These are phyloP conservation scores for Cacoxenus indagator DNA, from an alignment of 2,888 invertebrate genomes.

Conservation along the genomic window DNA sequence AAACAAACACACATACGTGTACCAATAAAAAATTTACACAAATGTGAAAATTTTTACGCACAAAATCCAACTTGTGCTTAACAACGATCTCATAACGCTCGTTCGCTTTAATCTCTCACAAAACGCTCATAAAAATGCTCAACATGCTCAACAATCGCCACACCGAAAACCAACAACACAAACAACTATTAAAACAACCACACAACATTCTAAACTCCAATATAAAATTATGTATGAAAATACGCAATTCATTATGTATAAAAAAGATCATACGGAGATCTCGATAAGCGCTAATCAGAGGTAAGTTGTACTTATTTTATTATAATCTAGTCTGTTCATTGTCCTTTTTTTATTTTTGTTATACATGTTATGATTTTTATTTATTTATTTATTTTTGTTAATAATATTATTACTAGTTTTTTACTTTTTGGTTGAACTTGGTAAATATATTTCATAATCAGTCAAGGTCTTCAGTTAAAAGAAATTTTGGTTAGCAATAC, in stretches of 20 bases:
- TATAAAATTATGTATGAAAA: conserved; percentile 29
- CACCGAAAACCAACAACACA: conserved; percentile 1
- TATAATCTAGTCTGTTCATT: conserved; percentile 25
- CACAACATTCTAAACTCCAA: conserved; percentile 31
- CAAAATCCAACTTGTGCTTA: not conserved
- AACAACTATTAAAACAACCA: conserved; percentile 4
- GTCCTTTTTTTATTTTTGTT: conserved; percentile 30
- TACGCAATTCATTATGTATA: conserved; percentile 28
- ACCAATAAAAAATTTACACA: conserved; percentile 28
- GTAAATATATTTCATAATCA: too few species aligned
- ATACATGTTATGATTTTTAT: conserved; percentile 27
- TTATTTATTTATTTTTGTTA: too few species aligned
- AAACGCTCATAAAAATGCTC: conserved; percentile 24
- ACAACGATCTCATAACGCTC: not conserved
- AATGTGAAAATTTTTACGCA: conserved; percentile 13
- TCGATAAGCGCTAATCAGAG: conserved; percentile 70
- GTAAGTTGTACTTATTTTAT: conserved; percentile 59
- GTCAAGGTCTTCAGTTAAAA: too few species aligned
- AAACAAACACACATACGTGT: conserved; percentile 23
- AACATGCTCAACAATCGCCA: not conserved
- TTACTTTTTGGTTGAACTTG: too few species aligned
- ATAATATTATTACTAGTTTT: too few species aligned
- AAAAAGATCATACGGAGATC: conserved; percentile 70
- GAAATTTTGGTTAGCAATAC: too few species aligned
- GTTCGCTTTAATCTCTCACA: conserved; percentile 35